Evolutionary conservation across 1,140 invertebrate genomes (phyloP).

Genomic region (Drosophila sp.): DNA sequence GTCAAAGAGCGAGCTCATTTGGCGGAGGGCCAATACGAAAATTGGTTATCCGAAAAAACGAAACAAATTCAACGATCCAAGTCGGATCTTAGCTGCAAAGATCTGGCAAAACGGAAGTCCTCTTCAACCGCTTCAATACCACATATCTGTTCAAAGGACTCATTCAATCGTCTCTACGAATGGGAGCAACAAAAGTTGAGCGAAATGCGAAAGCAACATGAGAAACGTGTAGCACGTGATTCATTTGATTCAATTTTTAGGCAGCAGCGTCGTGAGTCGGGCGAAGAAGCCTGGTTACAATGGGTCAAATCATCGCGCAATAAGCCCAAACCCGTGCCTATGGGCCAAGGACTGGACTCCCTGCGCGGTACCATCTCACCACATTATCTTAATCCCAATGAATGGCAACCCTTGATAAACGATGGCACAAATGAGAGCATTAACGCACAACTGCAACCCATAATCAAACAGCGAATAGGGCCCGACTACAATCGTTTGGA

Average conservation of each 20-base stretch:
- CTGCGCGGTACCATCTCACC: constrained; percentile 15
- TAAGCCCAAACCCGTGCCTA: constrained; percentile 28
- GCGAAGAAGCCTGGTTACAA: constrained; percentile 16
- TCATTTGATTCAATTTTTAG: background rate
- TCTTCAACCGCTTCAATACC: background rate
- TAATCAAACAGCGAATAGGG: background rate
- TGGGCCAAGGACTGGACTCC: constrained; percentile 28
- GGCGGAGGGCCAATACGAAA: constrained; percentile 23
- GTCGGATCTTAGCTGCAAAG: constrained; percentile 5
- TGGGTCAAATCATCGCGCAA: constrained; percentile 13
- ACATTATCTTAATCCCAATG: constrained; percentile 1
- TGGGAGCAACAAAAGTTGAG: constrained; percentile 29
- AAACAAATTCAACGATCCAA: constrained; percentile 19
- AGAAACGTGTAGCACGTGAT: constrained; percentile 1
- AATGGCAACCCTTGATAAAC: background rate
- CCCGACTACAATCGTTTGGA: constrained; percentile 37
- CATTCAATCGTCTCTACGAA: background rate
- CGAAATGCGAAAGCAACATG: constrained; percentile 1
- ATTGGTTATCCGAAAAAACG: constrained; percentile 10
- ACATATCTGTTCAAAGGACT: background rate
- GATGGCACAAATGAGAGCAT: background rate
- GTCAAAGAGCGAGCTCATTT: constrained; percentile 7
- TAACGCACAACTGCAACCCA: background rate
- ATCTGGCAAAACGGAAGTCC: background rate
- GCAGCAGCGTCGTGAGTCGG: constrained; percentile 7